These are phyloP conservation scores for Anguilla anguilla DNA, from an alignment of 2,797 vertebrate genomes.

Conservation along the genomic window DNA sequence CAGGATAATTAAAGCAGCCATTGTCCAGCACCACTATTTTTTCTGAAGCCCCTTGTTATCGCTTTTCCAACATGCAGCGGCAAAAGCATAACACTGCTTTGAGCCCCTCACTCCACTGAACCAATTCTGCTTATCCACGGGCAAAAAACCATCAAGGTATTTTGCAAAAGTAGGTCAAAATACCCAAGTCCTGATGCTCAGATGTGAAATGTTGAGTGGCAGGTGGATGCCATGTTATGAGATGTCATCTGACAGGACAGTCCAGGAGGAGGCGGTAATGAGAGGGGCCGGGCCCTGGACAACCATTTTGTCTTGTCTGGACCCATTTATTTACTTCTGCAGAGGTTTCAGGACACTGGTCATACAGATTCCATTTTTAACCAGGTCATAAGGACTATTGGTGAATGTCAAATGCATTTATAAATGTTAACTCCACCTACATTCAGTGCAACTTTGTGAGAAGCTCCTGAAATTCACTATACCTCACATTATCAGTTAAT, in stretches of 20 bases:
- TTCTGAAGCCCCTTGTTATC: neutral
- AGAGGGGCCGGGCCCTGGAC: neutral
- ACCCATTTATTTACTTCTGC: neutral
- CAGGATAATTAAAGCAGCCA: neutral
- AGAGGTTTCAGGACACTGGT: neutral
- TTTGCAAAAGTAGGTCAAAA: neutral
- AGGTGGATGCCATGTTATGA: neutral
- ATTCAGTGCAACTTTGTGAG: neutral
- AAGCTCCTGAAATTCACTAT: too few species aligned
- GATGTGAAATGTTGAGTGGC: neutral
- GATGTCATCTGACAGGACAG: neutral
- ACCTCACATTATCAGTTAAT: neutral
- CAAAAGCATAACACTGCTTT: neutral
- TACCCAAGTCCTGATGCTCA: neutral
- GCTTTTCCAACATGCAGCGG: neutral
- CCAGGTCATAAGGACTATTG: neutral
- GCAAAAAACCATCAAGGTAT: neutral
- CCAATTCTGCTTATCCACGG: too few species aligned
- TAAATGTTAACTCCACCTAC: neutral
- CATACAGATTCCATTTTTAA: neutral
- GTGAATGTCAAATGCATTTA: neutral
- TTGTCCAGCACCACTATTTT: neutral
- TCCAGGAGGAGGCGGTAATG: neutral
- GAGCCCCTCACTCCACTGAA: neutral
- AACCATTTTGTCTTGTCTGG: neutral